Conservation (phyloP, 2,113 vertebrate genomes). For the Aepyceros melampus region DNA sequence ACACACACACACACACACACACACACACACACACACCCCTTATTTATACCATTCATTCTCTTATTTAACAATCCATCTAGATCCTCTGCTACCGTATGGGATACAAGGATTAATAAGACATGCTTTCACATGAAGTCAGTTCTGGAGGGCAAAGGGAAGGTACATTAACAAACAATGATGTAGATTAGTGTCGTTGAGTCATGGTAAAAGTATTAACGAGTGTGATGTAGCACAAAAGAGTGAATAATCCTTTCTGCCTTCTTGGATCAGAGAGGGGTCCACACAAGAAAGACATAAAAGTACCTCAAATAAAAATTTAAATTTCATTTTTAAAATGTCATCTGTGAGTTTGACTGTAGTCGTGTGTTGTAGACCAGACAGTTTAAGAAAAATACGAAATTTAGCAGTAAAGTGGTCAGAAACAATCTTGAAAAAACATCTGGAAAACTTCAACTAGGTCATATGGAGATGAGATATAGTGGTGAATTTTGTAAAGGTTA, state of each 20-base stretch:
- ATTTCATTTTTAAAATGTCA: background rate
- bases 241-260: background rate
- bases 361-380: background rate
- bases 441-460: background rate
- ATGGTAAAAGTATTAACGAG: background rate
- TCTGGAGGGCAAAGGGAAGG: background rate
- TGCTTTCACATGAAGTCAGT: background rate
- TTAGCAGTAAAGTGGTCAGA: background rate
- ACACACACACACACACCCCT: background rate
- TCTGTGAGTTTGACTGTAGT: background rate
- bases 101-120: background rate
- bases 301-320: background rate
- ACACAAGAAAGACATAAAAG: background rate
- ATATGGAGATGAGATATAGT: background rate
- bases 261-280: background rate
- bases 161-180: background rate
- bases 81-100: background rate
- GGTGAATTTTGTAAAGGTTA: background rate
- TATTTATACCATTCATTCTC: background rate
- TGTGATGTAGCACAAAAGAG: background rate
- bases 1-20: no score
- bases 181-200: background rate
- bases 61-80: background rate
- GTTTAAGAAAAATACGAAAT: slow-evolving; percentile 12
- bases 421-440: background rate